phyloP scores from a whole-genome alignment of 1,140 invertebrate genomes.

The Calycopis cecrops region DNA sequence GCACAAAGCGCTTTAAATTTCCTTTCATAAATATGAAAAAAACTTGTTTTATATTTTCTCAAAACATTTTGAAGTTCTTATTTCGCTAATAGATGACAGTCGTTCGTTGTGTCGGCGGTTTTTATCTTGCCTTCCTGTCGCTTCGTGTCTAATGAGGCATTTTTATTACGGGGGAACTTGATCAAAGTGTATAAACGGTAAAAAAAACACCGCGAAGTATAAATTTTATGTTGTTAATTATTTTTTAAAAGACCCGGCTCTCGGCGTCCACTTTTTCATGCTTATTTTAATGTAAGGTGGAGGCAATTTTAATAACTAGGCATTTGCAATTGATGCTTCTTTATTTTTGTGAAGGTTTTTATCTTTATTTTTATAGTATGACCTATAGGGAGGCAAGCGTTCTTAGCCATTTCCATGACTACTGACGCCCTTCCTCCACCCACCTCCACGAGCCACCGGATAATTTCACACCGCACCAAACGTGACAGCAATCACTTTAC shows the following conservation, averaged over 20 bases:
- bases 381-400: too few species aligned
- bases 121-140: conserved; percentile 1
- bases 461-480: too few species aligned
- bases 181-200: conserved; percentile 10
- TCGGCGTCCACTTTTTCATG: background rate
- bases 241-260: background rate
- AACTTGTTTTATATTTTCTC: too few species aligned
- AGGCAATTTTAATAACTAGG: too few species aligned
- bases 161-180: conserved; percentile 6
- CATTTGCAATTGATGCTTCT: background rate
- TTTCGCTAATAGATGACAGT: conserved; percentile 8
- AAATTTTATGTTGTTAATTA: conserved; percentile 5
- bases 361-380: too few species aligned
- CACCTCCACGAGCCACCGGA: too few species aligned
- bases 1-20: too few species aligned
- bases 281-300: too few species aligned
- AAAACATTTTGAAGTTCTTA: conserved; percentile 2
- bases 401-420: too few species aligned
- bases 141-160: conserved; percentile 11
- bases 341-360: conserved; percentile 9
- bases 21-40: too few species aligned
- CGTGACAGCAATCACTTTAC: too few species aligned
- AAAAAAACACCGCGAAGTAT: conserved; percentile 4
- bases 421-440: too few species aligned
- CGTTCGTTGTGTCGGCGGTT: background rate